Percentiles rank a stretch among this genome's conserved stretches.
These are phyloP conservation scores for Hippocampus barbouri DNA, from an alignment of 2,113 vertebrate genomes.

Conservation along the genomic window DNA sequence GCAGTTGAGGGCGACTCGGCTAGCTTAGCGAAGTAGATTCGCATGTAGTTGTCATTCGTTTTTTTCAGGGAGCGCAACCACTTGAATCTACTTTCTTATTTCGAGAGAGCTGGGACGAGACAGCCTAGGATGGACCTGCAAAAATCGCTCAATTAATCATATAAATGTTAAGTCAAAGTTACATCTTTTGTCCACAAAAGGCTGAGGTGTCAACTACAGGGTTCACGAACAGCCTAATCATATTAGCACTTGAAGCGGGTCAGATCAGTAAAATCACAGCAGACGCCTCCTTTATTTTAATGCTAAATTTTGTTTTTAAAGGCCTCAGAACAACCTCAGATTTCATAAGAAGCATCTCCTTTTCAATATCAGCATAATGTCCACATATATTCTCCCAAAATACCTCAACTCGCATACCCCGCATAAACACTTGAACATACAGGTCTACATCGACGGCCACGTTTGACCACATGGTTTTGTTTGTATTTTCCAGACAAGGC, in stretches of 20 bases:
- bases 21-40: slow-evolving; percentile 28
- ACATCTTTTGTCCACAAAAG: not conserved
- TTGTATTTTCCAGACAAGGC: slow-evolving; percentile 67
- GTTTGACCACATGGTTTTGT: not conserved
- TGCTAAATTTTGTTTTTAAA: no score
- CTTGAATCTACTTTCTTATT: not conserved
- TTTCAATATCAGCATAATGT: no score
- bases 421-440: not conserved
- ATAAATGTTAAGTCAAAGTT: not conserved
- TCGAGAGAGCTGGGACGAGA: not conserved
- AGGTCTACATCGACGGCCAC: not conserved
- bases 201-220: not conserved
- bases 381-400: no score
- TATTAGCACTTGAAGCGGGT: no score
- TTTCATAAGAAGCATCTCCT: no score
- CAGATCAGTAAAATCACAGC: no score
- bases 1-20: slow-evolving; percentile 1
- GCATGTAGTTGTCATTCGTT: slow-evolving; percentile 62
- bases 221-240: no score
- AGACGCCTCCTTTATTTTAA: no score
- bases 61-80: not conserved
- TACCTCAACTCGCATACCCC: not conserved
- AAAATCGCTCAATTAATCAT: not conserved
- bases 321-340: no score
- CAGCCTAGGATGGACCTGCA: not conserved